A percentile compares a stretch with the other conserved stretches of the same genome.
phyloP scores from a whole-genome alignment of 2,113 vertebrate genomes.

The Camarhynchus parvulus region DNA sequence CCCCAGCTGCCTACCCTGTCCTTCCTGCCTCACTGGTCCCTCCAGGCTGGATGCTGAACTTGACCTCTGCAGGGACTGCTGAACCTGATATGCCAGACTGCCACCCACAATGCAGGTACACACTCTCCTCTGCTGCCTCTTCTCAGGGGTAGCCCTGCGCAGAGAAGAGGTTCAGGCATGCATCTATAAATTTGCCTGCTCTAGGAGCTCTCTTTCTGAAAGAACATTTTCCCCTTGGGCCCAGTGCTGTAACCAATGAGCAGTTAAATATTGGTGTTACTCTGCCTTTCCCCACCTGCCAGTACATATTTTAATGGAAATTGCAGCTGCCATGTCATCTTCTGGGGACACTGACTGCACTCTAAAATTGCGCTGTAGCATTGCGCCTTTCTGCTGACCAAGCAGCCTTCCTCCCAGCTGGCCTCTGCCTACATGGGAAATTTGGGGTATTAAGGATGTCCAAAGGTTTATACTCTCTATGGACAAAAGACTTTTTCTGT shows the following conservation, averaged over 20 bases:
- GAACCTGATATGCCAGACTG: not conserved
- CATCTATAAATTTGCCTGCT: not conserved
- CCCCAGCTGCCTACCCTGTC: not conserved
- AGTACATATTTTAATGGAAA: not conserved
- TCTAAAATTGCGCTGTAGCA: not conserved
- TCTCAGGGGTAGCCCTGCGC: not conserved
- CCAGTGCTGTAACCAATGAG: not conserved
- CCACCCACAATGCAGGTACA: not conserved
- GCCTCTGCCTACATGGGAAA: not conserved
- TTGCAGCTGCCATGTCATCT: not conserved
- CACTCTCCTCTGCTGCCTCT: not conserved
- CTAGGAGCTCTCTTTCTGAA: not conserved
- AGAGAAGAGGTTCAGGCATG: not conserved
- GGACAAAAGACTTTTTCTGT: not conserved
- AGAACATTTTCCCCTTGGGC: not conserved
- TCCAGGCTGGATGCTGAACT: not conserved
- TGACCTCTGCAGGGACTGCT: not conserved
- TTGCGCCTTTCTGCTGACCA: not conserved
- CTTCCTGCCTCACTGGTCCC: not conserved
- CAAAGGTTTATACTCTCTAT: not conserved
- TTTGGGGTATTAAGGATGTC: not conserved
- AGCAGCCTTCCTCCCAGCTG: not conserved
- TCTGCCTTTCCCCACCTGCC: not conserved
- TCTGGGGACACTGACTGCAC: not conserved
- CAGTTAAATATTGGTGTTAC: not conserved